These are phyloP conservation scores for Polyploca ridens DNA, from an alignment of 2,888 invertebrate genomes.

Conservation along the genomic window DNA sequence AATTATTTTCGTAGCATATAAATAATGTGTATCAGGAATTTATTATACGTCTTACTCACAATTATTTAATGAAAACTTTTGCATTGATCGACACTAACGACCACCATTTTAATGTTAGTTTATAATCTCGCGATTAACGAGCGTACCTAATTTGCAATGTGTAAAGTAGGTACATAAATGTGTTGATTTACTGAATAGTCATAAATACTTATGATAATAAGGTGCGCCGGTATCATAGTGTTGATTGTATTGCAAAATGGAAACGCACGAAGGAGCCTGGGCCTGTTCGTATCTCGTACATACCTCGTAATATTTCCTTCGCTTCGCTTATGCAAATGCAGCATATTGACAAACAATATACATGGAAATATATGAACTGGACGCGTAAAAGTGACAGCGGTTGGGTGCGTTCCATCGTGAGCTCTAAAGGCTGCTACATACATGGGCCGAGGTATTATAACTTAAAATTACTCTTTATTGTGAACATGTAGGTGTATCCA, in stretches of 20 bases:
- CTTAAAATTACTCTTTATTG: background rate
- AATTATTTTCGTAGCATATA: background rate
- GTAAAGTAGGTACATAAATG: slow-evolving; percentile 67
- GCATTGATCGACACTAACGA: slow-evolving; percentile 11
- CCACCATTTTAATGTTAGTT: slow-evolving; percentile 26
- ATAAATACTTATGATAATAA: slow-evolving; percentile 77
- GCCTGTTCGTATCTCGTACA: slow-evolving; percentile 57
- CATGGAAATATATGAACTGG: slow-evolving; percentile 71
- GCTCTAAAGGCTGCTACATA: slow-evolving; percentile 21
- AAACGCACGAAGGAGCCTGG: slow-evolving; percentile 57
- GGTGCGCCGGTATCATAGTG: slow-evolving; percentile 60
- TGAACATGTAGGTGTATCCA: background rate
- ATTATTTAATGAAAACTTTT: slow-evolving; percentile 8
- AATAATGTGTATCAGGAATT: slow-evolving; percentile 1
- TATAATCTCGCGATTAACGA: slow-evolving; percentile 53
- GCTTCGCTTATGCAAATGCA: slow-evolving; percentile 71
- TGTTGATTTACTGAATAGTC: slow-evolving; percentile 71
- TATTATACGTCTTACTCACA: slow-evolving; percentile 2
- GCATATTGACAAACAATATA: slow-evolving; percentile 74
- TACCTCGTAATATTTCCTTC: slow-evolving; percentile 67
- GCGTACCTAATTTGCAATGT: slow-evolving; percentile 64
- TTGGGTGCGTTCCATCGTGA: slow-evolving; percentile 46
- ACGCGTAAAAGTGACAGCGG: slow-evolving; percentile 65
- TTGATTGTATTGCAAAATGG: slow-evolving; percentile 77
- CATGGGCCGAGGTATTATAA: slow-evolving; percentile 14